These are phyloP conservation scores for Danaus plexippus DNA, from an alignment of 1,140 invertebrate species.

Conservation along the genomic window DNA sequence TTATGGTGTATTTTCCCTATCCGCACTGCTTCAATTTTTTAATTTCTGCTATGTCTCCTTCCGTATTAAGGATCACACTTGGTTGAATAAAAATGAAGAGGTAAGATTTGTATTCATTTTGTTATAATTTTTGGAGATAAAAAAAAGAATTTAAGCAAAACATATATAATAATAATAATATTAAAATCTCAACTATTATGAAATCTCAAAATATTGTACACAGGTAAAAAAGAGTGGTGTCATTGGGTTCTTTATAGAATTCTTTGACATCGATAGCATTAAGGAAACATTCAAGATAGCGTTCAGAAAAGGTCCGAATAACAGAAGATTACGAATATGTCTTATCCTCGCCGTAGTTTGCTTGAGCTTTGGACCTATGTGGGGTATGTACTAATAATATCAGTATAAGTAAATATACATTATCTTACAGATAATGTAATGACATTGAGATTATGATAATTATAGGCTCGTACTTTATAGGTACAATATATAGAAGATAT, in stretches of 20 bases:
- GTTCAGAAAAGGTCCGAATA: slow-evolving; percentile 64
- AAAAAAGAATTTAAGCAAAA: no score
- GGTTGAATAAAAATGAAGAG: slow-evolving; percentile 52
- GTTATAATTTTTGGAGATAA: not conserved
- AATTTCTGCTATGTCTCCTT: slow-evolving; percentile 62
- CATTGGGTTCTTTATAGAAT: slow-evolving; percentile 45
- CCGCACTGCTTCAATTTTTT: slow-evolving; percentile 46
- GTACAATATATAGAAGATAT: no score
- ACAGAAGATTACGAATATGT: slow-evolving; percentile 61
- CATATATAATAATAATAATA: no score
- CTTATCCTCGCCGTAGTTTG: slow-evolving; percentile 62
- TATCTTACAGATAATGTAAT: slow-evolving; percentile 1
- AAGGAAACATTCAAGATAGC: slow-evolving; percentile 65
- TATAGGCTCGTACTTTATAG: no score
- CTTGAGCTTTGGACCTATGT: slow-evolving; percentile 63
- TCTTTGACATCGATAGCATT: slow-evolving; percentile 66
- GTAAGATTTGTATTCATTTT: slow-evolving; percentile 28
- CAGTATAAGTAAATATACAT: not conserved
- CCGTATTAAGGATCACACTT: slow-evolving; percentile 56
- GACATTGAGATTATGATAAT: not conserved
- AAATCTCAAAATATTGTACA: no score
- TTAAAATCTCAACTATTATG: no score
- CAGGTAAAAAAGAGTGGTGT: slow-evolving; percentile 38
- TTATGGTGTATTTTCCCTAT: slow-evolving; percentile 63
- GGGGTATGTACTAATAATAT: slow-evolving; percentile 42